A percentile compares a stretch with the other conserved stretches of the same genome.
phyloP scores from a whole-genome alignment of 2,113 vertebrate genomes.

The Leucosticte australis region DNA sequence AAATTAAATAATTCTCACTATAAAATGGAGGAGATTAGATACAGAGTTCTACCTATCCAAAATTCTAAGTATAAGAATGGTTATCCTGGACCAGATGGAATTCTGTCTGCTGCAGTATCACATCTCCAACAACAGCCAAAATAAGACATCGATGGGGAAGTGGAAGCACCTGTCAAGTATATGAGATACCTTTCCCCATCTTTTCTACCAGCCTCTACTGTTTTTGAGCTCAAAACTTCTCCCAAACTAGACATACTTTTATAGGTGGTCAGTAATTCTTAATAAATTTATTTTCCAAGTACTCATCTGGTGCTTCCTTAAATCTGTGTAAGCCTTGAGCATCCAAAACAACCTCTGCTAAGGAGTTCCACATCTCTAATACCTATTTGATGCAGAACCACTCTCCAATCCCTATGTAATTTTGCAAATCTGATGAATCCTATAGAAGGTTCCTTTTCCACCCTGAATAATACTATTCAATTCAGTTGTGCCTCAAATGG shows the following conservation, averaged over 20 bases:
- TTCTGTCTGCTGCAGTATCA: not conserved
- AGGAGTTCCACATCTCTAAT: not conserved
- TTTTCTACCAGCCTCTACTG: not conserved
- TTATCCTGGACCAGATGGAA: not conserved
- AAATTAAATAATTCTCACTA: not conserved
- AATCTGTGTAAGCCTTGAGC: not conserved
- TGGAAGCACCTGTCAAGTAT: not conserved
- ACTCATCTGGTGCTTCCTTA: not conserved
- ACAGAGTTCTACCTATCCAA: not conserved
- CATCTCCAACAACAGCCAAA: not conserved
- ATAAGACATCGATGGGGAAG: not conserved
- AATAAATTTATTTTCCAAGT: not conserved
- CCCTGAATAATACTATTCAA: not conserved
- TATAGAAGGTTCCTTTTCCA: not conserved
- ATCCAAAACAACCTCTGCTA: not conserved
- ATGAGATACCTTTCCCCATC: not conserved
- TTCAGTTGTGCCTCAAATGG: not conserved
- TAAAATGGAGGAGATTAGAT: not conserved
- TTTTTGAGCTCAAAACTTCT: not conserved
- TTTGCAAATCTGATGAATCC: not conserved
- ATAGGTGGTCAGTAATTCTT: not conserved
- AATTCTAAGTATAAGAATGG: not conserved
- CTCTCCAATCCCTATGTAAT: not conserved
- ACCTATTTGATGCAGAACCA: not conserved
- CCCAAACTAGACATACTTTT: not conserved